Evolutionary conservation across 2,888 invertebrate species (phyloP), one percentile per base, ranked within the genome.

Genomic region (Rhorus exstirpatorius): DNA sequence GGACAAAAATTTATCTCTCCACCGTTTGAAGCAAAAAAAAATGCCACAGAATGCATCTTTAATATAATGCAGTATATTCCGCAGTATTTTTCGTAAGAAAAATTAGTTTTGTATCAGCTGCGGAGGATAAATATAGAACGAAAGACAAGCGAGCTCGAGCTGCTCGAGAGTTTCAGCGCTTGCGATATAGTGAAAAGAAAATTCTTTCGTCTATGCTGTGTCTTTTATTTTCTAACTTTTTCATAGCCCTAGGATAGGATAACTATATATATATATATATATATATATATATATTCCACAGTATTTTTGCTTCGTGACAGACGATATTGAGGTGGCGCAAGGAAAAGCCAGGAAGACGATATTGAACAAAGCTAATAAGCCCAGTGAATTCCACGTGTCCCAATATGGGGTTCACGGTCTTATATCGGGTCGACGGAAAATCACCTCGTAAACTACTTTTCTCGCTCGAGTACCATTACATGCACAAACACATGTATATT

Each of bases 371-470:
- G 24, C 24, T 12, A 19, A 24, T n/a, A 19, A 19, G 7, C 21
- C 4, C 14, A 63, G 12, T 14, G 12, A 26, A 31, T 10, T 68
- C 35, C 68, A 49, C 38, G 65, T 72, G 60, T 46, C 71, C 70
- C n/a, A n/a, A n/a, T n/a, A 67, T 71, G 60, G 49, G 60, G 26
- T 35, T 61, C 61, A 53, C 41, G 53, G 24, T 80, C 63, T 70
- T 72, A 80, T 76, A 80, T 76, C 75, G 75, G 68, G 51, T 31
- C 24, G 35, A 49, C 31, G 55, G 63, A 81, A 76, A 75, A 75
- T 80, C 31, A 58, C 61, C 63, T 63, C 46, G 75, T 75, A 80
- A 74, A 74, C 53, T 68, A 51, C 51, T 74, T 61, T 72, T 65
- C 58, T 58, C n/a, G 10, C 38, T 51, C 51, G n/a, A 31, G 14